Conservation (phyloP, 2,113 vertebrate genomes). For the Shinisaurus crocodilurus region DNA sequence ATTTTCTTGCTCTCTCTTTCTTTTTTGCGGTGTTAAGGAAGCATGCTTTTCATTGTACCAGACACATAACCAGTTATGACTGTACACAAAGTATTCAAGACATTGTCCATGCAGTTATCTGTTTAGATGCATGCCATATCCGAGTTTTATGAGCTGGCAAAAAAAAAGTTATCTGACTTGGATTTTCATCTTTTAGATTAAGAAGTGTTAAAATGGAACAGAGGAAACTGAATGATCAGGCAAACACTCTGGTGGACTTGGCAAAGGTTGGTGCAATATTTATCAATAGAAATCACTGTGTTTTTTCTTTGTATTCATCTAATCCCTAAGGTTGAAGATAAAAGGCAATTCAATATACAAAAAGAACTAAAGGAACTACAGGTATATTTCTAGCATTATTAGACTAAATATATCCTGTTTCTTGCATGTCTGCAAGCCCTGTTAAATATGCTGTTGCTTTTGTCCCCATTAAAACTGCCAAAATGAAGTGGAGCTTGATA, state of each 20-base stretch:
- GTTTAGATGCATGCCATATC: constrained; percentile 86
- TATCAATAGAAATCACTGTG: not conserved
- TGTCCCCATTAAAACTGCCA: not conserved
- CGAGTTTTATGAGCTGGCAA: constrained; percentile 31
- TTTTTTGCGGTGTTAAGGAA: constrained; percentile 83
- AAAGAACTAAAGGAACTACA: not conserved
- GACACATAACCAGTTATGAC: constrained; percentile 77
- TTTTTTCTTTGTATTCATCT: constrained; percentile 24
- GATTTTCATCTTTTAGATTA: constrained; percentile 93
- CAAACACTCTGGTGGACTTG: constrained; percentile 99
- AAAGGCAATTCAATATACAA: not conserved
- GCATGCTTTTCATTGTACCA: constrained; percentile 87
- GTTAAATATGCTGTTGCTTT: not conserved
- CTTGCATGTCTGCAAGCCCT: not conserved
- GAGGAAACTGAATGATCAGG: constrained; percentile 99
- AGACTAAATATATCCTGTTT: not conserved
- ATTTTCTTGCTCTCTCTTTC: constrained; percentile 78
- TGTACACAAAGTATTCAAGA: constrained; percentile 72
- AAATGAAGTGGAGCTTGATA: not conserved
- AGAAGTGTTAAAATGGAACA: constrained; percentile 99
- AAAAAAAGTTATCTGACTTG: constrained; percentile 74
- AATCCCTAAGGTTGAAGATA: not conserved
- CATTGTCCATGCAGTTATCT: constrained; percentile 85
- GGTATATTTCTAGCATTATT: not conserved
- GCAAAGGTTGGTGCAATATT: constrained; percentile 89